A percentile compares a stretch with the other conserved stretches of the same genome.
phyloP scores from a whole-genome alignment of 2,113 vertebrate genomes.

The Circaetus cinerascens region DNA sequence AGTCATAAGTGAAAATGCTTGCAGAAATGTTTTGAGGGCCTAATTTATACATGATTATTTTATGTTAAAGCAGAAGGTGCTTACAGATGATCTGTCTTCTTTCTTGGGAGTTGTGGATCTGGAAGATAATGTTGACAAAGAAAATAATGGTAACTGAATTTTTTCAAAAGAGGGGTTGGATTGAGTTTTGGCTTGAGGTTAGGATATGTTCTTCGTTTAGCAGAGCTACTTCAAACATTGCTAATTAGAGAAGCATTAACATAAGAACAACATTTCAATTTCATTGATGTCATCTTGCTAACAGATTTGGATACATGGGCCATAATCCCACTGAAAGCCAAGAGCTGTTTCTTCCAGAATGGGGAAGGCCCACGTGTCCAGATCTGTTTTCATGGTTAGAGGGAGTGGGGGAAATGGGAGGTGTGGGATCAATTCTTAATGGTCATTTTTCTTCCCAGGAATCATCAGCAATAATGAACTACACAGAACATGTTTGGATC shows the following conservation, averaged over 20 bases:
- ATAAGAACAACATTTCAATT: conserved; percentile 52
- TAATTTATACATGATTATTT: background rate
- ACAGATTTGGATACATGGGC: conserved; percentile 35
- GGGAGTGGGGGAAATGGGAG: background rate
- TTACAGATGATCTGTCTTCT: background rate
- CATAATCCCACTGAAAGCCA: conserved; percentile 9
- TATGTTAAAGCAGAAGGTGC: background rate
- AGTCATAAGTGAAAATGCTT: background rate
- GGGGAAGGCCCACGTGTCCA: background rate
- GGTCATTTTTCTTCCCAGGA: background rate
- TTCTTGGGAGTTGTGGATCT: background rate
- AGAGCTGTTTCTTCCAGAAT: background rate
- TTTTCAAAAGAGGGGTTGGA: conserved; percentile 7
- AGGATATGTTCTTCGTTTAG: conserved; percentile 47
- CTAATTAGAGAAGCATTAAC: conserved; percentile 57
- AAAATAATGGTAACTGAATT: conserved; percentile 2
- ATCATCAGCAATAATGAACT: background rate
- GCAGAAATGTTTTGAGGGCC: background rate
- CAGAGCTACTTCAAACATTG: conserved; percentile 54
- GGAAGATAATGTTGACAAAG: conserved; percentile 1
- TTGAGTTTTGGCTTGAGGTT: conserved; percentile 43
- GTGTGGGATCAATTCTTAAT: background rate
- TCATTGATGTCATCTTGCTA: conserved; percentile 61
- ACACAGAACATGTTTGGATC: background rate
- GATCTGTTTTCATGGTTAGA: background rate